A percentile compares a stretch with the other conserved stretches of the same genome.
Conservation (phyloP, 1,140 invertebrate genomes). For the Chlorops oryzae region DNA sequence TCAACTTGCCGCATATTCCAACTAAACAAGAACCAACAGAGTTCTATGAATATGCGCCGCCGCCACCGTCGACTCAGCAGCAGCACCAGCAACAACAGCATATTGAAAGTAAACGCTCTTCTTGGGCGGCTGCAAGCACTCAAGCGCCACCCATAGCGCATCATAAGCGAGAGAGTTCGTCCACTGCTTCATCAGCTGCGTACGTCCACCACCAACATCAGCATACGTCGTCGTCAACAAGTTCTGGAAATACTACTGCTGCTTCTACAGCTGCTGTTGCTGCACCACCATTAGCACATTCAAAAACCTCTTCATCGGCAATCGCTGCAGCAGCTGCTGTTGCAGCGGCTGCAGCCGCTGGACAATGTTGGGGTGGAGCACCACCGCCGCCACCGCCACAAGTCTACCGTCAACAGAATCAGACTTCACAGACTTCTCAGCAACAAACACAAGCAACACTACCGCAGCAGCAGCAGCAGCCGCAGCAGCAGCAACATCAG, state of each 20-base stretch:
- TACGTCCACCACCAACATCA: constrained; percentile 4
- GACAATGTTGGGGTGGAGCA: constrained; percentile 40
- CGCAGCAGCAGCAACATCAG: constrained; percentile 6
- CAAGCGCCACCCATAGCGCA: constrained; percentile 27
- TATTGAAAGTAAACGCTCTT: constrained; percentile 37
- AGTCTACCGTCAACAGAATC: constrained; percentile 33
- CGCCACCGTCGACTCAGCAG: too few species aligned
- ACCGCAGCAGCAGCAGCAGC: constrained; percentile 23
- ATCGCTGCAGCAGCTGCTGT: constrained; percentile 35
- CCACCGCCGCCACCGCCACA: too few species aligned
- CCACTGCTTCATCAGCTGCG: constrained; percentile 26
- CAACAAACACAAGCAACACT: constrained; percentile 21
- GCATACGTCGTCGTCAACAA: constrained; percentile 6
- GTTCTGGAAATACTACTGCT: constrained; percentile 28
- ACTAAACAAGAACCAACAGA: constrained; percentile 45
- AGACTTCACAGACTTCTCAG: too few species aligned
- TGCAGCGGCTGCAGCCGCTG: constrained; percentile 33
- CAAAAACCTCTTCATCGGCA: constrained; percentile 32
- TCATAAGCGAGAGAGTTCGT: constrained; percentile 39
- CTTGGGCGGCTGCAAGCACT: constrained; percentile 25
- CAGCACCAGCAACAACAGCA: constrained; percentile 17
- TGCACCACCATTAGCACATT: constrained; percentile 39
- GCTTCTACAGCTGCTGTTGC: constrained; percentile 23
- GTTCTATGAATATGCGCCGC: constrained; percentile 32
- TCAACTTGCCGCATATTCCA: constrained; percentile 38